Conservation (phyloP, 2,113 vertebrate genomes). For the Dromas ardeola region DNA sequence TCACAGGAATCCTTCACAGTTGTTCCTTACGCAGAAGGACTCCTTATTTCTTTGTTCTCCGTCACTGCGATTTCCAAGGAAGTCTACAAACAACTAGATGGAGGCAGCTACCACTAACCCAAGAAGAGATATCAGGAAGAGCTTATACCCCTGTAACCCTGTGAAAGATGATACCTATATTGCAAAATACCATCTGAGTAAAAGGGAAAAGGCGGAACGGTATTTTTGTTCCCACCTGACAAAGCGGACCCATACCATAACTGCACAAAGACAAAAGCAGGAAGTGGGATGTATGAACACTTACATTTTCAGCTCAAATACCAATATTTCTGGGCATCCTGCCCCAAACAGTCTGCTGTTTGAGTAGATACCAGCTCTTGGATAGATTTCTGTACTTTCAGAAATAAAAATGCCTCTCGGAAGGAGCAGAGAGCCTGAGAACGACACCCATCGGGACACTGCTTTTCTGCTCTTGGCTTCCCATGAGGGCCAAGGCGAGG, state of each 20-base stretch:
- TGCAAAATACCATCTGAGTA: slow-evolving; percentile 80
- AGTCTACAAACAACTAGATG: slow-evolving; percentile 76
- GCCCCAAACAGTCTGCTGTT: not conserved
- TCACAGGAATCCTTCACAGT: not conserved
- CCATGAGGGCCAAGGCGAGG: not conserved
- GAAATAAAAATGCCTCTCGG: not conserved
- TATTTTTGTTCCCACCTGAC: not conserved
- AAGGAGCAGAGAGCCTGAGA: not conserved
- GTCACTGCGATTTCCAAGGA: slow-evolving; percentile 82
- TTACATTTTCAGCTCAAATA: not conserved
- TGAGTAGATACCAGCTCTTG: not conserved
- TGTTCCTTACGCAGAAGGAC: not conserved
- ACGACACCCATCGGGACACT: fast-evolving
- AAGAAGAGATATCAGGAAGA: slow-evolving; percentile 77
- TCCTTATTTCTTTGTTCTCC: slow-evolving; percentile 81
- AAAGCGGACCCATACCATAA: not conserved
- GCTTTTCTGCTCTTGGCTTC: not conserved
- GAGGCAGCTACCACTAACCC: slow-evolving; percentile 80
- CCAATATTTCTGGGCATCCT: slow-evolving; percentile 2
- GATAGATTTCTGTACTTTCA: not conserved
- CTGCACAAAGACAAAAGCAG: not conserved
- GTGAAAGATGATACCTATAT: slow-evolving; percentile 81
- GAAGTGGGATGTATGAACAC: not conserved
- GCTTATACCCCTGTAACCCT: slow-evolving; percentile 73
- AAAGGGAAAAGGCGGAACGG: not conserved